phyloP scores from a whole-genome alignment of 2,113 vertebrate species.

The Stomatorhinus ivindoensis region DNA sequence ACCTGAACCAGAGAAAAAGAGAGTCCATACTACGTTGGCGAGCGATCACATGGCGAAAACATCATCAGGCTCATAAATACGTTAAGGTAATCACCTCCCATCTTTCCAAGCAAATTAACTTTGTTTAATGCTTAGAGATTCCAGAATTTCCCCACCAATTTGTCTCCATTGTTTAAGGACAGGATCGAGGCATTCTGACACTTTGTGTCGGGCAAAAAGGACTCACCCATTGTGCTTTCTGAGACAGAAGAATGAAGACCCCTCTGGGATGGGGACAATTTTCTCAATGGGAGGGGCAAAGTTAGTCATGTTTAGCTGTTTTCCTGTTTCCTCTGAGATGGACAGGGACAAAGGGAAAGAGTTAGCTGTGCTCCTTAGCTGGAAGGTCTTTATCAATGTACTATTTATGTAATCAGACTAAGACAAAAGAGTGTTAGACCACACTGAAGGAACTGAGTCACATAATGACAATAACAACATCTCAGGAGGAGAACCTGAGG shows the following conservation, averaged over 20 bases:
- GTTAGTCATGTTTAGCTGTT: slow-evolving; percentile 66
- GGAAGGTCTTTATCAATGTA: background rate
- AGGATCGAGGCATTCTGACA: background rate
- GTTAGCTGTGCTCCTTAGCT: background rate
- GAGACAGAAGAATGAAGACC: slow-evolving; percentile 85
- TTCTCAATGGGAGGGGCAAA: slow-evolving; percentile 76
- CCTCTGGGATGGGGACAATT: slow-evolving; percentile 80
- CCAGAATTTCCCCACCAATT: background rate
- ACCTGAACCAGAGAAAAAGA: slow-evolving; percentile 45
- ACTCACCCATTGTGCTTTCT: slow-evolving; percentile 81
- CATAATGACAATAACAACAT: background rate
- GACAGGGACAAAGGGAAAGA: background rate
- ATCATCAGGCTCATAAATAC: background rate
- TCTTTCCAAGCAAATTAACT: background rate
- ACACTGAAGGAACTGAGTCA: background rate
- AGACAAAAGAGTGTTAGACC: background rate
- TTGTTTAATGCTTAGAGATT: background rate
- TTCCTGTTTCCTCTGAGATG: slow-evolving; percentile 38
- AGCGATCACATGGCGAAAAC: background rate
- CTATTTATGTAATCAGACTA: background rate
- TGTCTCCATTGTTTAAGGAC: background rate
- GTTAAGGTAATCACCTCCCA: background rate
- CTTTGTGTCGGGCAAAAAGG: background rate
- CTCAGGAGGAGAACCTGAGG: background rate
- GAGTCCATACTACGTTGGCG: background rate